A percentile compares a stretch with the other conserved stretches of the same genome.
These are phyloP conservation scores for Pan troglodytes DNA, from an alignment of 2,113 vertebrate species.

Conservation along the genomic window NHGRI_mPanTro3-v2.1_pri NC_086015.1:97520501-97521000, in stretches of 20 bases:
- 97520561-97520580: neutral
- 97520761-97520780: neutral
- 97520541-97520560: neutral
- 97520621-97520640: neutral
- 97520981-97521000: neutral
- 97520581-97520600: neutral
- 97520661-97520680: neutral
- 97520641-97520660: conserved; percentile 36
- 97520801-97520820: neutral
- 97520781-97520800: neutral
- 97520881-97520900: neutral
- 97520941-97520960: neutral
- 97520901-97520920: neutral
- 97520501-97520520: neutral
- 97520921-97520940: neutral
- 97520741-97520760: neutral
- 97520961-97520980: neutral
- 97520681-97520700: neutral
- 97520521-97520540: neutral
- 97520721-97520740: neutral
- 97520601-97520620: neutral
- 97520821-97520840: neutral
- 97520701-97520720: neutral
- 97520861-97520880: neutral
- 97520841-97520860: neutral